Percentiles rank a stretch among this genome's conserved stretches.
Conservation (phyloP, 2,888 invertebrate species). For the Diogma glabrata region DNA sequence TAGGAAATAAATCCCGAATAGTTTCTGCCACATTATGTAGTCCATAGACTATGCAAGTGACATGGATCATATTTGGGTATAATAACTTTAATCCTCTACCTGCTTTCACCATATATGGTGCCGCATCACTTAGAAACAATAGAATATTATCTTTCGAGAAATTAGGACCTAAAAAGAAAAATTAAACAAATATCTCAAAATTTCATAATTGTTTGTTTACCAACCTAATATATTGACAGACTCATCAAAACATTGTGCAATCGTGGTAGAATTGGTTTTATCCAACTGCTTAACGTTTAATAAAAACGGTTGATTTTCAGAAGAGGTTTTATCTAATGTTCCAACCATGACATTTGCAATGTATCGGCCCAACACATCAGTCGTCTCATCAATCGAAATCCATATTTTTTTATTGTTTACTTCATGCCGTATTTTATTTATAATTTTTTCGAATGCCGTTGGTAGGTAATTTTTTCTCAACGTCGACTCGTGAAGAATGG, state of each 20-base stretch:
- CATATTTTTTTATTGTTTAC: not conserved
- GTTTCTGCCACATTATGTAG: slow-evolving; percentile 24
- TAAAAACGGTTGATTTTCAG: not conserved
- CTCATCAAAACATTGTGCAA: not conserved
- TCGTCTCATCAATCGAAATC: not conserved
- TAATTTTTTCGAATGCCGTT: not conserved
- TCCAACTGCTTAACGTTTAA: not conserved
- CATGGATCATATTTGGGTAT: slow-evolving; percentile 18
- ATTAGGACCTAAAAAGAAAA: not conserved
- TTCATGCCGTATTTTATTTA: not conserved
- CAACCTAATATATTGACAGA: not conserved
- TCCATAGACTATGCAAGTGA: slow-evolving; percentile 24
- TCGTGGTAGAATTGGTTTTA: not conserved
- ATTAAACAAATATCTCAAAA: too few relatives aligned
- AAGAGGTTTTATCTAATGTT: not conserved
- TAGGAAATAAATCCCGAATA: slow-evolving; percentile 19
- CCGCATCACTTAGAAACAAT: not conserved
- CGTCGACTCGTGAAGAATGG: not conserved
- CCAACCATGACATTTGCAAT: not conserved
- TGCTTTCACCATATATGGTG: slow-evolving; percentile 10
- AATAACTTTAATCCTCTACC: slow-evolving; percentile 20
- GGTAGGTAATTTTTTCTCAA: not conserved
- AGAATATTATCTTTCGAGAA: not conserved
- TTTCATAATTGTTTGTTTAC: not conserved
- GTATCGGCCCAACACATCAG: not conserved